phyloP scores from a whole-genome alignment of 2,113 vertebrate species.

The Clarias batrachus region DNA sequence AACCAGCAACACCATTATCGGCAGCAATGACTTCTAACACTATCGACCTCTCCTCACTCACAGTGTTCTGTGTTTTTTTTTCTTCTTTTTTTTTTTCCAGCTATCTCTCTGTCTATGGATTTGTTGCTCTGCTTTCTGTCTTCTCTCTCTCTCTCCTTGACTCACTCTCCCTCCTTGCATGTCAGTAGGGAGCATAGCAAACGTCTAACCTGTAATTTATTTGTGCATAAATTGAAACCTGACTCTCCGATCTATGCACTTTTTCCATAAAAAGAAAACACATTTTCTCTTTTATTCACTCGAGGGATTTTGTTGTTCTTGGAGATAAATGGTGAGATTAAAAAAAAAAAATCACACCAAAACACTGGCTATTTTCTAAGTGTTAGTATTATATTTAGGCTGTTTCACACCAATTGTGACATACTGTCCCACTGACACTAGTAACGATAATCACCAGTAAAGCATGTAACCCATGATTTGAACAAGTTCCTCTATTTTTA shows the following conservation, averaged over 20 bases:
- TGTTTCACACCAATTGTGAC: not conserved
- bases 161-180: not conserved
- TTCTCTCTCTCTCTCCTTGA: constrained; percentile 21
- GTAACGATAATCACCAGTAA: not conserved
- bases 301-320: not conserved
- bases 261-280: not conserved
- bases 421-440: not conserved
- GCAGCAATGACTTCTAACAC: not conserved
- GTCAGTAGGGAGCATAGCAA: not conserved
- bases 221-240: not conserved
- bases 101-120: not conserved
- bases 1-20: not conserved
- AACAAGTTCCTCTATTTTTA: too few species aligned
- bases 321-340: not conserved
- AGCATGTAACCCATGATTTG: not conserved
- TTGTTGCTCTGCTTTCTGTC: constrained; percentile 35
- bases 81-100: not conserved
- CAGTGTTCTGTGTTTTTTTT: not conserved
- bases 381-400: not conserved
- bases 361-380: not conserved
- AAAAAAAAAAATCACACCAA: not conserved
- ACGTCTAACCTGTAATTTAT: constrained; percentile 13
- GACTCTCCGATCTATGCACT: not conserved
- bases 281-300: not conserved
- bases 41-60: not conserved